Evolutionary conservation across 2,113 vertebrate genomes (phyloP).

Genomic region (Clupea harengus): DNA sequence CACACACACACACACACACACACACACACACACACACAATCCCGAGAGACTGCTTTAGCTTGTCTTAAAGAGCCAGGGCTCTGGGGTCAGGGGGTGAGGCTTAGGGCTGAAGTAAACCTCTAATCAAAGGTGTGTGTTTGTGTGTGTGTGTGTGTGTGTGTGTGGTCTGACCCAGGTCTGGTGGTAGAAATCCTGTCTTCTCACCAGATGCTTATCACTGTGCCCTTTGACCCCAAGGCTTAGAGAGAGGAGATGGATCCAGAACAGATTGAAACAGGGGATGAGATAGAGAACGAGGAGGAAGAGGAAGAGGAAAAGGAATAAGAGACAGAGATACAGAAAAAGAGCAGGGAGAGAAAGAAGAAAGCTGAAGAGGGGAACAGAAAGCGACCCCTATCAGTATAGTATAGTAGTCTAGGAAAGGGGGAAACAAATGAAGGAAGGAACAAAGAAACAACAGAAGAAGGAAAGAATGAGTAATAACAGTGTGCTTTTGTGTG

Average conservation of each 20-base stretch:
- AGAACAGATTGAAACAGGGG: background rate
- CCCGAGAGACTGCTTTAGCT: background rate
- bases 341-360: slow-evolving; percentile 31
- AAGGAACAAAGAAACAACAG: too few relatives aligned
- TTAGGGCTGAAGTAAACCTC: background rate
- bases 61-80: background rate
- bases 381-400: background rate
- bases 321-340: background rate
- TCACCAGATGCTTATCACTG: background rate
- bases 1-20: background rate
- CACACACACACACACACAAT: background rate
- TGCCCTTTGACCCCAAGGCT: background rate
- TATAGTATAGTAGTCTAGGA: background rate
- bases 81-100: background rate
- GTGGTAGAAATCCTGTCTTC: too few relatives aligned
- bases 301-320: background rate
- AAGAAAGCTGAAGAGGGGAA: background rate
- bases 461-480: too few relatives aligned
- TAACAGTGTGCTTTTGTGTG: background rate
- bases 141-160: background rate
- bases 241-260: background rate
- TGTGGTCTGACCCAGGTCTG: too few relatives aligned
- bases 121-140: background rate
- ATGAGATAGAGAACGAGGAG: background rate
- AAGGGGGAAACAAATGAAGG: background rate